Evolutionary conservation across 2,113 vertebrate species (phyloP).

Genomic region (Stegostoma tigrinum): DNA sequence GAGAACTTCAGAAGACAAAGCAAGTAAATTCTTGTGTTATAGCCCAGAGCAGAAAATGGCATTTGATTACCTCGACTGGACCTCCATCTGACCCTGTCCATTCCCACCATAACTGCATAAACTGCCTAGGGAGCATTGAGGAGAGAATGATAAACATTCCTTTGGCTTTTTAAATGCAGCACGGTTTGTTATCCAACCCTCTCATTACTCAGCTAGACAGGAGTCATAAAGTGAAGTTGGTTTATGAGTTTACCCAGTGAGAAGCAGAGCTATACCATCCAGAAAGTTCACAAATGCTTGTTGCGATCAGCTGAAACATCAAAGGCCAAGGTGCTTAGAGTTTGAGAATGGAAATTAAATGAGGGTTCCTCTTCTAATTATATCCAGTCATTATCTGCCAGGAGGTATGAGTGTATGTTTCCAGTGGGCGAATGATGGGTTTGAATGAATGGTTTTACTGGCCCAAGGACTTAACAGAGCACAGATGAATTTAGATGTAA

Average conservation of each 20-base stretch:
- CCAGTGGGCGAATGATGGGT: background rate
- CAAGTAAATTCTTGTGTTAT: background rate
- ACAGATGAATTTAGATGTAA: background rate
- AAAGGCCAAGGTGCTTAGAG: background rate
- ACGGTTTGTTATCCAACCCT: background rate
- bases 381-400: background rate
- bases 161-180: background rate
- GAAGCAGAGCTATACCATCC: background rate
- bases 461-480: background rate
- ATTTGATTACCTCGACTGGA: background rate
- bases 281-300: background rate
- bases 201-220: background rate
- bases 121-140: background rate
- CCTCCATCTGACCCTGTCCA: background rate
- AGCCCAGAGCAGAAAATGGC: background rate
- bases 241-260: background rate
- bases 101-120: background rate
- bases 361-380: background rate
- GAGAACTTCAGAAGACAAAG: background rate
- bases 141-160: background rate
- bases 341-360: background rate
- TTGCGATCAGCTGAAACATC: background rate
- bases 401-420: background rate
- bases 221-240: background rate
- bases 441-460: background rate